phyloP scores from a whole-genome alignment of 2,888 invertebrate genomes.

The Stratiomys singularior region DNA sequence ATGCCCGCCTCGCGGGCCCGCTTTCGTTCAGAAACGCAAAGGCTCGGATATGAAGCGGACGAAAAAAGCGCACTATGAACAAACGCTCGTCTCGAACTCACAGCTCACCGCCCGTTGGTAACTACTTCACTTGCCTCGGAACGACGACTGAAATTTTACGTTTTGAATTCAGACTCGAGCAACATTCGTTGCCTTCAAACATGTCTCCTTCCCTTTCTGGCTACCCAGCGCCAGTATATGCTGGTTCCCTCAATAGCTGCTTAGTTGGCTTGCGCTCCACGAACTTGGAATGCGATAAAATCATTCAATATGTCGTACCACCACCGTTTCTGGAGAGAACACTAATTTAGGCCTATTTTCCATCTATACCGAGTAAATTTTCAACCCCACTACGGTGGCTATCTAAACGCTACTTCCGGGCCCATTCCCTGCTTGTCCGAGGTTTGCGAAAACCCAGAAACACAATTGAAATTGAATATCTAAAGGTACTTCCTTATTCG shows the following conservation, averaged over 20 bases:
- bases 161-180: slow-evolving; percentile 41
- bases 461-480: too few relatives aligned
- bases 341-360: too few relatives aligned
- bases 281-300: slow-evolving; percentile 27
- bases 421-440: too few relatives aligned
- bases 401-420: too few relatives aligned
- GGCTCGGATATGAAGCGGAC: slow-evolving; percentile 12
- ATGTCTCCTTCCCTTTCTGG: slow-evolving; percentile 36
- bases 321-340: neutral
- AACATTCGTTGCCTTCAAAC: slow-evolving; percentile 31
- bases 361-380: too few relatives aligned
- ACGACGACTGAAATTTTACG: slow-evolving; percentile 46
- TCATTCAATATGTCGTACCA: slow-evolving; percentile 1
- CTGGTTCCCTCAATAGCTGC: slow-evolving; percentile 10
- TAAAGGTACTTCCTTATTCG: too few relatives aligned
- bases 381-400: too few relatives aligned
- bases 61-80: slow-evolving; percentile 42
- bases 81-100: slow-evolving; percentile 31
- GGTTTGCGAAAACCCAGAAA: too few relatives aligned
- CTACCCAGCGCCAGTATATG: slow-evolving; percentile 7
- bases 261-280: slow-evolving; percentile 39
- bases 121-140: slow-evolving; percentile 46
- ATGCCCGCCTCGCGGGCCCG: neutral
- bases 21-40: neutral
- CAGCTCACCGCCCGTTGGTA: slow-evolving; percentile 46